Evolutionary conservation across 2,888 invertebrate genomes (phyloP), one percentile per base, ranked within the genome.

Genomic region (Cosmia trapezina): DNA sequence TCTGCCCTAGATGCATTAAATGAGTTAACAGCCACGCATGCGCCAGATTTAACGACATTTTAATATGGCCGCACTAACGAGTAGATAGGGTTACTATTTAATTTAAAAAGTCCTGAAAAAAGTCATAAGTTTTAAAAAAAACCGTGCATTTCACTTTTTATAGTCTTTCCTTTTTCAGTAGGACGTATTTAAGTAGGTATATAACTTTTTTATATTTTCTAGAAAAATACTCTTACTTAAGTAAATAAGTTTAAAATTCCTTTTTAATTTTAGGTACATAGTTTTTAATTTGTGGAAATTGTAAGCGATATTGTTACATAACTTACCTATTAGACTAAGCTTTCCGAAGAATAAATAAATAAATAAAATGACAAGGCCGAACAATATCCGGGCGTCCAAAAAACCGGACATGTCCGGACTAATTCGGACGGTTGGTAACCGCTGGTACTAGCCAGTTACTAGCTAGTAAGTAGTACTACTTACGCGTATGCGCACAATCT

Each of bases 1-100:
- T 80, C 62, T 80, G 83, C 83, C 67, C 83, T 71, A 83, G 68
- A 80, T 85, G 80, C 73, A 68, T 67, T 71, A 63, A 67, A 72
- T 57, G 71, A 70, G 81, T 73, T 70, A 70, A 78, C 64, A 73
- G 49, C 67, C 22, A 28, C 70, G 47, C 62, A 69, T 70, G 56
- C 28, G 37, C 63, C 54, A 65, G 67, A 73, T 83, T 82, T 84
- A 80, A 83, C 73, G 77, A 84, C 64, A 56, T 84, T 82, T 68
- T 84, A 82, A 80, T 80, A 74, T 60, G 77, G 59, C 63, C 33
- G 51, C 67, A 66, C 68, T 69, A 71, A 74, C 61, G 68, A 70
- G 47, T 33, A 47, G 17, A 19, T 62, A 47, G 62, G 28, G 19
- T 47, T 33, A 47, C 47, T 14, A 33, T 47, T 33, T n/a, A 2